Evolutionary conservation across 2,888 invertebrate species (phyloP), one percentile per base, ranked within the genome.

Genomic region (Physocephala rufipes): DNA sequence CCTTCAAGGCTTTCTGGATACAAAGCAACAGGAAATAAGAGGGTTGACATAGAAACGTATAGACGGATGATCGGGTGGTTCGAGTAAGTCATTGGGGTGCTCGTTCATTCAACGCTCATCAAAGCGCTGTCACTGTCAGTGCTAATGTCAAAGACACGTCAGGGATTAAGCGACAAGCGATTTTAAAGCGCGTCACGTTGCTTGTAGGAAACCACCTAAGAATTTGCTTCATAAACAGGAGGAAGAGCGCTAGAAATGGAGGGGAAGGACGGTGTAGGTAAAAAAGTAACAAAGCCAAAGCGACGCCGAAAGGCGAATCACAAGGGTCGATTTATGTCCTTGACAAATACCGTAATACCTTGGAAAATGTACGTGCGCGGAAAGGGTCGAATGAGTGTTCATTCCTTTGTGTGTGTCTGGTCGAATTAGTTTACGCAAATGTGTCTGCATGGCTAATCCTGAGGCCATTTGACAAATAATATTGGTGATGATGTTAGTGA

Each of bases 61-160:
- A n/a, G n/a, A n/a, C n/a, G n/a, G n/a, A n/a, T n/a, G n/a, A 30
- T 66, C 30, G 51, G 30, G 7, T 15, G 72, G 76, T 36, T 9
- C 9, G 36, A 36, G n/a, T n/a, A n/a, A n/a, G 5, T 36, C 36
- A 4, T 36, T 36, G 5, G 36, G 5, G 4, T 71, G 70, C 74
- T 36, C 65, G 64, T 64, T 70, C 26, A 63, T 67, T 72, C 73
- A 73, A 79, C 80, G 68, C 68, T 68, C 84, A 84, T 84, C 84
- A 84, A 85, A 84, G 85, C 83, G 82, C 83, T 85, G 85, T 84
- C 84, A 85, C 82, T 84, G 83, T 83, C 84, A 83, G 81, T 81
- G 83, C 80, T 4, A 81, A 81, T 82, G 81, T 79, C 85, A 83
- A 76, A 83, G 82, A 84, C 85, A 84, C 80, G 80, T 83, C 84